phyloP scores from a whole-genome alignment of 2,113 vertebrate species.

The Hipposideros armiger region DNA sequence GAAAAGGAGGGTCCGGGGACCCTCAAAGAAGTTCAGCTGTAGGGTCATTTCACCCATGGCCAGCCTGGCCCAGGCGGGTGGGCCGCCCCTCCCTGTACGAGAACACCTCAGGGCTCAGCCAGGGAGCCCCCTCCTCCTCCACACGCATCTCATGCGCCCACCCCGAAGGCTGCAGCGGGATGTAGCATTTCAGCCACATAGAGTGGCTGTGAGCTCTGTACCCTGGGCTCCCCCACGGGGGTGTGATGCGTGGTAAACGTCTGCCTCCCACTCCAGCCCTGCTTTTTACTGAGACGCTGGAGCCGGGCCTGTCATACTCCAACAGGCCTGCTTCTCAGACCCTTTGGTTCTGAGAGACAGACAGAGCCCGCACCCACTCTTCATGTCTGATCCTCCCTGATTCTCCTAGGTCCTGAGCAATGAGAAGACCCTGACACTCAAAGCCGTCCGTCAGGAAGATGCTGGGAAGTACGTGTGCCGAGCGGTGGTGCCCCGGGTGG shows the following conservation, averaged over 20 bases:
- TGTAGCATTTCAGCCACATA: accelerated
- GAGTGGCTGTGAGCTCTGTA: not conserved
- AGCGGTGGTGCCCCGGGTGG: constrained; percentile 96
- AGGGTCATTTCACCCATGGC: not conserved
- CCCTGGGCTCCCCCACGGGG: too few species aligned
- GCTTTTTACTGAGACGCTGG: accelerated
- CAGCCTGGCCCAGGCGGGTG: accelerated
- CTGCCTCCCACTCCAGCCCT: accelerated
- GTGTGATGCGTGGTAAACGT: not conserved
- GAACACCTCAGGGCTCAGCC: too few species aligned
- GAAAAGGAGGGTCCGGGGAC: not conserved
- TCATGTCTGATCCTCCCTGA: not conserved
- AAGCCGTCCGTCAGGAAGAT: constrained; percentile 96
- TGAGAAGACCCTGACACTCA: constrained; percentile 95
- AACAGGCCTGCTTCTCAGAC: not conserved
- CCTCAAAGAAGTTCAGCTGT: not conserved
- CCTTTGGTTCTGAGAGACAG: too few species aligned
- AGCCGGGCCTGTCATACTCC: not conserved
- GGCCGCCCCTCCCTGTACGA: not conserved
- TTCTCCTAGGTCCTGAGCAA: constrained; percentile 96
- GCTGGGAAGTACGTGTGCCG: constrained; percentile 98
- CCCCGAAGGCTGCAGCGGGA: not conserved
- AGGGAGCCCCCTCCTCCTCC: not conserved
- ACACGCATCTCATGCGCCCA: accelerated
- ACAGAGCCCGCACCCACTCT: not conserved